Evolutionary conservation across 2,797 vertebrate genomes (phyloP), one percentile per base, ranked within the genome.

Genomic region (Lacerta agilis): DNA sequence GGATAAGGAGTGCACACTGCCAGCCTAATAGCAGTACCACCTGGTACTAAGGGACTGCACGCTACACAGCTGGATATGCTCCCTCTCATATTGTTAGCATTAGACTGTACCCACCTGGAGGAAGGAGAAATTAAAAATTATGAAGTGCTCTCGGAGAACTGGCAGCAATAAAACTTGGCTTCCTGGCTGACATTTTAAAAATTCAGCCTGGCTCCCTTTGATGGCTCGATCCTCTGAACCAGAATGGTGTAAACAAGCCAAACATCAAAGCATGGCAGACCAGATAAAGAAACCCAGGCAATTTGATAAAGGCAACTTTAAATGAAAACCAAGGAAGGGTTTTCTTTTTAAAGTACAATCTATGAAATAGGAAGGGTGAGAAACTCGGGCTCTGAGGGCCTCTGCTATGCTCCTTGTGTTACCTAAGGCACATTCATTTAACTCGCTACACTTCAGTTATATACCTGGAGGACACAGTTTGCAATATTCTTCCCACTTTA

Each of bases 91-190:
- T 83, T 73, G 61, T n/a, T 89, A 87, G 82, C 85, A 86, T 71
- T 85, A 64, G 10, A 25, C 85, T 66, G 7, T 81, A 43, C 90
- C 0, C 0, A 87, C 77, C 72, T 82, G 82, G 82, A 66, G 78
- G 33, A 8, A 43, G 25, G 6, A 88, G 87, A 89, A 91, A 87
- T 92, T 55, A 90, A 89, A 90, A 92, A 15, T 1, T 43, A 27
- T 20, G 33, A 87, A 5, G 15, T 41, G 75, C 25, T 86, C 86
- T 87, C 75, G 67, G 41, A 93, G 75, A 88, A 86, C 15, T 0
- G 3, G n/a, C 81, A 55, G 10, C 38, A 72, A 91, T 77, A 72
- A 79, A 83, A 73, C 64, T n/a, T 23, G 75, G 13, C 38, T 88
- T 33, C 29, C 17, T 38, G n/a, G 38, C 15, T 93, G 86, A 69